Base-by-base conservation (phyloP, 2,113 vertebrate species). In the Ciconia boyciana region DNA sequence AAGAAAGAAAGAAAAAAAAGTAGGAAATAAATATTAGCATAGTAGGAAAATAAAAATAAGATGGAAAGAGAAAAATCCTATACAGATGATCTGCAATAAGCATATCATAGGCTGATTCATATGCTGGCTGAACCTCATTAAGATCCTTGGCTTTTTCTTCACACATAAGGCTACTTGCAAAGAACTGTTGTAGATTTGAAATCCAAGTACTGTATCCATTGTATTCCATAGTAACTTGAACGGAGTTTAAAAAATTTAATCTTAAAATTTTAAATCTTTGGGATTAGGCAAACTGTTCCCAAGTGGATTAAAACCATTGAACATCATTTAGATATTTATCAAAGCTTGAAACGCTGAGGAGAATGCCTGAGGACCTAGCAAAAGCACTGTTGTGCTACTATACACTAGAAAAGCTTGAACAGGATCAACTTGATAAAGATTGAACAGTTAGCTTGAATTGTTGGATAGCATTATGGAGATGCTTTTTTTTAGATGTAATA, bases 281-380 rank as follows among this genome's bases (percentile, higher is more conserved):
- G 52, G 28, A 66, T 80, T 61, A 69, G 41, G 10, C 19, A 89
- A 93, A 61, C 34, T 83, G 12, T 55, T 94, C 61, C 51, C n/a
- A 86, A 86, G 76, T 88, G 64, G 76, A 70, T 94, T 93, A 83
- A 96, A 94, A 41, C 17, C 41, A 65, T 60, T 79, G 62, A 92
- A 80, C 22, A 32, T 71, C 6, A 64, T 76, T 89, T 87, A 95
- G 87, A 68, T 95, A 49, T 14, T 60, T 84, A 89, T 93, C 77
- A 84, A 89, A 79, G 60, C 36, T 55, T 57, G 39, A 74, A 91
- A 46, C 36, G 13, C 36, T 29, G 54, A 75, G 36, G 31, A 80
- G 94, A 77, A 84, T 64, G 19, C 24, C 60, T 64, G 74, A 84
- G 79, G 49, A 91, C 13, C 10, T 8, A 92, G 18, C 31, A 89